These are phyloP conservation scores for Isichthys henryi DNA, from an alignment of 2,113 vertebrate species.

Conservation along the genomic window DNA sequence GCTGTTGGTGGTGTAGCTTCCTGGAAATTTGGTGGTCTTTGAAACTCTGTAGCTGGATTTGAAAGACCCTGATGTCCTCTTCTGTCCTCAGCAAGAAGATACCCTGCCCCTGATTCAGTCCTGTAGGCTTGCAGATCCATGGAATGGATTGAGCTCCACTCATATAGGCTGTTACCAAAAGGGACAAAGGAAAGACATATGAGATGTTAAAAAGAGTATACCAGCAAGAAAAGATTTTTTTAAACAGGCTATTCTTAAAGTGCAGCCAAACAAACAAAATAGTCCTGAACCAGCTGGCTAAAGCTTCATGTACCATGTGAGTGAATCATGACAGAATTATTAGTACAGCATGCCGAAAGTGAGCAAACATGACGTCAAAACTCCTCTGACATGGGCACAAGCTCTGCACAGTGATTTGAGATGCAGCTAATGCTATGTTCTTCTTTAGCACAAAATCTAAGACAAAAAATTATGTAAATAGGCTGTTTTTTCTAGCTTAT, in stretches of 20 bases:
- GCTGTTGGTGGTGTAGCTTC: conserved; percentile 32
- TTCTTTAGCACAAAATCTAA: neutral
- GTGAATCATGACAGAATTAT: neutral
- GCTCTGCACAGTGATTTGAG: neutral
- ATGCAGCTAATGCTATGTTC: neutral
- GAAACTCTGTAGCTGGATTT: conserved; percentile 47
- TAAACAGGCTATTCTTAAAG: neutral
- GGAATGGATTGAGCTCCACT: conserved; percentile 38
- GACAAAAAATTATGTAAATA: neutral
- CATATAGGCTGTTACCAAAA: conserved; percentile 31
- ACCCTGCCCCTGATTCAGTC: conserved; percentile 76
- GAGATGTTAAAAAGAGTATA: neutral
- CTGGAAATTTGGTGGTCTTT: conserved; percentile 35
- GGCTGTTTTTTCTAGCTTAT: neutral
- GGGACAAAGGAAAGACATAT: neutral
- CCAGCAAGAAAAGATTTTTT: neutral
- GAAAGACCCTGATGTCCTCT: conserved; percentile 56
- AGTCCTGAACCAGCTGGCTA: neutral
- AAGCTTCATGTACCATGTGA: neutral
- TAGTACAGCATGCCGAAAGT: neutral
- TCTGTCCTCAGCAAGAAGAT: conserved; percentile 73
- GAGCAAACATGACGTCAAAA: neutral
- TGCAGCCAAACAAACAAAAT: neutral
- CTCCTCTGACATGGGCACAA: neutral
- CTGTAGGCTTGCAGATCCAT: conserved; percentile 85